These are phyloP conservation scores for Scolopax rusticola DNA, from an alignment of 2,797 vertebrate species.

Conservation along the genomic window DNA sequence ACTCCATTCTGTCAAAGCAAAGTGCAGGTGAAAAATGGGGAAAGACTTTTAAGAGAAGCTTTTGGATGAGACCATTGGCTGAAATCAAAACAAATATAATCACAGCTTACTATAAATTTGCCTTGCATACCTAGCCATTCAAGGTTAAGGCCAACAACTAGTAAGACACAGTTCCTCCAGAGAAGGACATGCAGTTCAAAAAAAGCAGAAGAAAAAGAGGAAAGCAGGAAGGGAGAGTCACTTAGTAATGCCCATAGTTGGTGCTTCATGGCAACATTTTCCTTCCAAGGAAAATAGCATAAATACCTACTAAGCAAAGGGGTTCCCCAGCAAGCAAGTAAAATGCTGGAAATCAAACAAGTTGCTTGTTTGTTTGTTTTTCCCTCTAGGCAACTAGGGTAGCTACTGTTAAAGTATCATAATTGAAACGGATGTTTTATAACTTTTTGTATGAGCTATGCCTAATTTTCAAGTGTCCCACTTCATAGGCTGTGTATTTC, in stretches of 20 bases:
- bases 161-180: not conserved
- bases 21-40: conserved; percentile 34
- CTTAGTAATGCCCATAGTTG: not conserved
- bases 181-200: not conserved
- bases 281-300: not conserved
- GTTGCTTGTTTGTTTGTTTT: not conserved
- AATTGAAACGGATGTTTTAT: not conserved
- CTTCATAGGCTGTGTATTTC: not conserved
- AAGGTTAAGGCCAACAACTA: not conserved
- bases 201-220: not conserved
- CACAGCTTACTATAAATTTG: not conserved
- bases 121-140: not conserved
- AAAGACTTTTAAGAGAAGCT: conserved; percentile 13
- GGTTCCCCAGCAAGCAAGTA: conserved; percentile 20
- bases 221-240: not conserved
- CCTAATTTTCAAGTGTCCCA: not conserved
- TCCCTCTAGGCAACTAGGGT: not conserved
- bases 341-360: not conserved
- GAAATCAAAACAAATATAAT: conserved; percentile 2
- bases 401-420: not conserved
- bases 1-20: conserved; percentile 60
- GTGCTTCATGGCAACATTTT: not conserved
- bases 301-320: not conserved
- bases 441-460: not conserved
- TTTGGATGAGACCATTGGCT: conserved; percentile 1